phyloP scores from a whole-genome alignment of 2,888 invertebrate genomes.

The Rotaria socialis region DNA sequence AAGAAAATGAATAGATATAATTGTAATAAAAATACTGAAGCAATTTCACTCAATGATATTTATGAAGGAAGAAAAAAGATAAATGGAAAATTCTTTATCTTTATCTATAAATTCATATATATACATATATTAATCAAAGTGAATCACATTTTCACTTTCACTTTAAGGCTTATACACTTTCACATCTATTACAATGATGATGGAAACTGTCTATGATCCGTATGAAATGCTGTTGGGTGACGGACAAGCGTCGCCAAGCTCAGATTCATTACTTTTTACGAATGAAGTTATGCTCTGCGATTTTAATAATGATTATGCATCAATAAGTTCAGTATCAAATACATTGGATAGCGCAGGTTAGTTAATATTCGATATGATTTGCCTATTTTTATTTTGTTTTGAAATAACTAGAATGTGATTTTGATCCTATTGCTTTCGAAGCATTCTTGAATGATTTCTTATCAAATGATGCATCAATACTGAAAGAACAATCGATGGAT shows the following conservation, averaged over 20 bases:
- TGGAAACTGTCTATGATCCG: neutral
- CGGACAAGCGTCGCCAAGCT: neutral
- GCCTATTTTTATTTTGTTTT: neutral
- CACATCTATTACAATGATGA: neutral
- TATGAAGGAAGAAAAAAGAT: too few relatives aligned
- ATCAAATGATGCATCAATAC: neutral
- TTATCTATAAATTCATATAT: neutral
- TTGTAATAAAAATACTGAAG: too few relatives aligned
- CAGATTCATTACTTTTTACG: neutral
- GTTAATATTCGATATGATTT: neutral
- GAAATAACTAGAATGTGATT: neutral
- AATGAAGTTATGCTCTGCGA: neutral
- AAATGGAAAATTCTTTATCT: too few relatives aligned
- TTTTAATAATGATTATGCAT: neutral
- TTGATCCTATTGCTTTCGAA: neutral
- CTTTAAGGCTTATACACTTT: neutral
- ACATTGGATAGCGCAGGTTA: neutral
- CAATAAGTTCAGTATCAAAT: neutral
- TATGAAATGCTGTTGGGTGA: neutral
- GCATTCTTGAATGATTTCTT: neutral
- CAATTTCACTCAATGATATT: too few relatives aligned
- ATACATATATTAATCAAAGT: neutral
- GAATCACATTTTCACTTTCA: neutral
- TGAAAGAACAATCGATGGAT: neutral
- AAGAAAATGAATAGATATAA: too few relatives aligned